A percentile compares a stretch with the other conserved stretches of the same genome.
These are phyloP conservation scores for Brachionus plicatilis DNA, from an alignment of 1,140 invertebrate species.

Conservation along the genomic window DNA sequence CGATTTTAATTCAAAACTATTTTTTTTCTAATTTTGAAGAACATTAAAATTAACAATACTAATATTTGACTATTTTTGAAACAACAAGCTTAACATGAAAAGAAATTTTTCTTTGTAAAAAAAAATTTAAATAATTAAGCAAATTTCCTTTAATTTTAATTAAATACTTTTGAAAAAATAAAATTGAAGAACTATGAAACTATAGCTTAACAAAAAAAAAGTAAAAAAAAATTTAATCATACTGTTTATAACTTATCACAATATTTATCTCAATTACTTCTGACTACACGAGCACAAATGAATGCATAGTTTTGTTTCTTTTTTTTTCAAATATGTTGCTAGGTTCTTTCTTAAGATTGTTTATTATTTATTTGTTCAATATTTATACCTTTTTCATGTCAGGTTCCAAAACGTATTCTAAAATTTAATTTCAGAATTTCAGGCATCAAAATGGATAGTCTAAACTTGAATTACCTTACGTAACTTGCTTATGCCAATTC, in stretches of 20 bases:
- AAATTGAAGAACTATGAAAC: too few relatives aligned
- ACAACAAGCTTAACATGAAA: too few relatives aligned
- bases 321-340: background rate
- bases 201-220: too few relatives aligned
- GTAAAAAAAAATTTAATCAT: background rate
- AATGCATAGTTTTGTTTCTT: background rate
- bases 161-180: too few relatives aligned
- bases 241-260: background rate
- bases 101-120: too few relatives aligned
- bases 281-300: background rate
- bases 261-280: background rate
- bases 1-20: too few relatives aligned
- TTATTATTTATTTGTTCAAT: constrained; percentile 20
- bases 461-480: background rate
- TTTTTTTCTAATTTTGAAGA: too few relatives aligned
- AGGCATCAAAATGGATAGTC: background rate
- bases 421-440: background rate
- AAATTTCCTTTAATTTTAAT: too few relatives aligned
- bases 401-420: background rate
- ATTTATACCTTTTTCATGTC: background rate
- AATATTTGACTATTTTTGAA: too few relatives aligned
- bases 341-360: background rate
- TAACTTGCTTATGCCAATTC: background rate
- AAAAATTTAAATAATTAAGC: too few relatives aligned
- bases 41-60: too few relatives aligned